These are phyloP conservation scores for Ceratina calcarata DNA, from an alignment of 1,140 invertebrate species.

Conservation along the genomic window DNA sequence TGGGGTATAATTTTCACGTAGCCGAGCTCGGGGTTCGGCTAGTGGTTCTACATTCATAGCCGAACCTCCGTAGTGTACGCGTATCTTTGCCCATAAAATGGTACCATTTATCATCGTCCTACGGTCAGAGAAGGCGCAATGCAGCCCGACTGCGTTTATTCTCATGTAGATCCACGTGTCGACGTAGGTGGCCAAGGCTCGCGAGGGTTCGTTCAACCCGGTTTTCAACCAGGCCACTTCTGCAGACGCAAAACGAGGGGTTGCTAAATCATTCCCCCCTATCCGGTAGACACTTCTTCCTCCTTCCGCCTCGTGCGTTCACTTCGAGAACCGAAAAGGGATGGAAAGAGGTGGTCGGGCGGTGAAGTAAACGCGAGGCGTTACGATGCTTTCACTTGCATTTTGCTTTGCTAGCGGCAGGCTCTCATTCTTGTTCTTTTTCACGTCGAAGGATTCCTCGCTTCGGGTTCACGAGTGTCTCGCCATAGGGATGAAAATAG, in stretches of 20 bases:
- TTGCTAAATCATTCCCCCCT: conserved; percentile 45
- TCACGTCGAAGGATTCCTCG: background rate
- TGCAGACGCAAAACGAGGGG: conserved; percentile 20
- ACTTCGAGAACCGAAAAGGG: conserved; percentile 17
- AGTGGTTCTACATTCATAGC: background rate
- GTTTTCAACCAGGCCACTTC: conserved; percentile 46
- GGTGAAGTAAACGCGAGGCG: background rate
- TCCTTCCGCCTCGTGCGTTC: background rate
- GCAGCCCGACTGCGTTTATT: conserved; percentile 34
- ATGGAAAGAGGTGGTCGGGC: background rate
- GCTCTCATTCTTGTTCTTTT: conserved; percentile 14
- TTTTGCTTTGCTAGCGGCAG: conserved; percentile 1
- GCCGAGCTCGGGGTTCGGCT: conserved; percentile 4
- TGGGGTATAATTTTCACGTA: conserved; percentile 57
- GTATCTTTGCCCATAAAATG: conserved; percentile 50
- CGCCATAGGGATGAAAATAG: too few species aligned
- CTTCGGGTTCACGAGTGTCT: background rate
- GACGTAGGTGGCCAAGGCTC: conserved; percentile 49
- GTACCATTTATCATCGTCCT: conserved; percentile 56
- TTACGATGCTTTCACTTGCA: conserved; percentile 24
- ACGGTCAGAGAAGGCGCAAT: conserved; percentile 13
- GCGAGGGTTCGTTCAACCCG: conserved; percentile 56
- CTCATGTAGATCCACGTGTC: conserved; percentile 40
- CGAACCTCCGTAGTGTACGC: conserved; percentile 12
- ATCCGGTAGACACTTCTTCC: conserved; percentile 22